phyloP scores from a whole-genome alignment of 2,797 vertebrate species.

The Arvicola amphibius region DNA sequence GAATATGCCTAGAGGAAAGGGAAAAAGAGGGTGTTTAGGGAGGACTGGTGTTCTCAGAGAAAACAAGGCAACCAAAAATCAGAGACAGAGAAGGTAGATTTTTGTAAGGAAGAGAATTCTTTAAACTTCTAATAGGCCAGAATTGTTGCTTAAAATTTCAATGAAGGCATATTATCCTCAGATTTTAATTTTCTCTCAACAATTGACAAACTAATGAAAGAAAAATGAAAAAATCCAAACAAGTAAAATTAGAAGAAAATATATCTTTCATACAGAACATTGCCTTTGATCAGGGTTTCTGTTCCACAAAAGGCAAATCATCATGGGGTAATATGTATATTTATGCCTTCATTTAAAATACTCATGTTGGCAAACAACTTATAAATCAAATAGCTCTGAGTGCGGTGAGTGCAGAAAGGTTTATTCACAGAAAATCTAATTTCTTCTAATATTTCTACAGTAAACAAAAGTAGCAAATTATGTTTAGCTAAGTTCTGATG shows the following conservation, averaged over 20 bases:
- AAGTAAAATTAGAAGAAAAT: neutral
- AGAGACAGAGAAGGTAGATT: neutral
- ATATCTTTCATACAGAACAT: neutral
- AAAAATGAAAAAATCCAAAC: neutral
- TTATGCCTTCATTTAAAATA: neutral
- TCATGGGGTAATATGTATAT: neutral
- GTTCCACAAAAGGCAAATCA: neutral
- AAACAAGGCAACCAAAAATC: neutral
- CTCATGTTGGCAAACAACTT: neutral
- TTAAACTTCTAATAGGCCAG: neutral
- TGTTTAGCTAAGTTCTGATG: neutral
- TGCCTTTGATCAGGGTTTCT: neutral
- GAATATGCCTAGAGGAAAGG: neutral
- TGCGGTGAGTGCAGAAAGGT: neutral
- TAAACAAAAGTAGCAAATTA: neutral
- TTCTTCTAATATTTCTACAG: neutral
- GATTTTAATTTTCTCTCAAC: neutral
- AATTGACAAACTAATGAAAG: neutral
- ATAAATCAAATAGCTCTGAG: neutral
- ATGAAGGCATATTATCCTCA: neutral
- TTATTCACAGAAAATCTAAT: neutral
- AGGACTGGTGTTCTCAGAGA: neutral
- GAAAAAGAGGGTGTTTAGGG: neutral
- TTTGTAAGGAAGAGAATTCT: neutral
- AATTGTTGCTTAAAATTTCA: neutral